Percentiles rank a stretch among this genome's conserved stretches.
These are phyloP conservation scores for Lates japonicus DNA, from an alignment of 2,797 vertebrate species.

Conservation along the genomic window DNA sequence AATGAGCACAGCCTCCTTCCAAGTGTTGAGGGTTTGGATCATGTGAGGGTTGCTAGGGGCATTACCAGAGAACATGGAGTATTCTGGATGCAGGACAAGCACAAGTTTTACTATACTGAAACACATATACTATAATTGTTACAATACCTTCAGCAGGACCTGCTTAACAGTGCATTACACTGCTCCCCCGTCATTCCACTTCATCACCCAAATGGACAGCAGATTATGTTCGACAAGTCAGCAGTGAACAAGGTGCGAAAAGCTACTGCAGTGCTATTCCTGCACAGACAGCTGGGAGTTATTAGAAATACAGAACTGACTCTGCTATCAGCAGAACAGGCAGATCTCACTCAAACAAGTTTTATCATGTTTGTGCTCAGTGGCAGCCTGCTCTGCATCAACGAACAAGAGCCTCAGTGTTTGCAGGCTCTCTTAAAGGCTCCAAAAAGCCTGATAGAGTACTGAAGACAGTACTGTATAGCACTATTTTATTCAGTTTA, in stretches of 20 bases:
- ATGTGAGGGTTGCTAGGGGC: conserved; percentile 63
- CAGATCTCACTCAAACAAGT: conserved; percentile 62
- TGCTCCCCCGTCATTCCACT: background rate
- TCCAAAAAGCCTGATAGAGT: background rate
- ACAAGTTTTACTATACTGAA: conserved; percentile 43
- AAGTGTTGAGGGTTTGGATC: conserved; percentile 73
- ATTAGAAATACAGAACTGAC: conserved; percentile 56
- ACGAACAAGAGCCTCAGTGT: conserved; percentile 30
- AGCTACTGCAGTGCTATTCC: conserved; percentile 43
- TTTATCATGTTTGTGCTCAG: conserved; percentile 66
- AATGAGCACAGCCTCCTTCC: conserved; percentile 74
- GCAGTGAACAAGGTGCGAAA: conserved; percentile 65
- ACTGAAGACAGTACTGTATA: background rate
- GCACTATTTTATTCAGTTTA: background rate
- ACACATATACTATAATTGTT: conserved; percentile 17
- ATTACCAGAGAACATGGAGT: conserved; percentile 71
- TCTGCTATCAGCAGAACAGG: conserved; percentile 53
- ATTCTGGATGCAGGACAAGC: conserved; percentile 69
- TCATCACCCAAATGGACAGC: conserved; percentile 39
- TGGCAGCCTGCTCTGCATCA: conserved; percentile 40
- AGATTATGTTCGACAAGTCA: conserved; percentile 57
- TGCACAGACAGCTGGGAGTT: conserved; percentile 68
- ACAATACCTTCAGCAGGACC: background rate
- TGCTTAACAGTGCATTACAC: conserved; percentile 2
- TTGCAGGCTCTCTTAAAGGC: conserved; percentile 14